Evolutionary conservation across 53 echinoderm and acorn worm genomes (phyloP).

Genomic region (Mesocentrotus franciscanus): DNA sequence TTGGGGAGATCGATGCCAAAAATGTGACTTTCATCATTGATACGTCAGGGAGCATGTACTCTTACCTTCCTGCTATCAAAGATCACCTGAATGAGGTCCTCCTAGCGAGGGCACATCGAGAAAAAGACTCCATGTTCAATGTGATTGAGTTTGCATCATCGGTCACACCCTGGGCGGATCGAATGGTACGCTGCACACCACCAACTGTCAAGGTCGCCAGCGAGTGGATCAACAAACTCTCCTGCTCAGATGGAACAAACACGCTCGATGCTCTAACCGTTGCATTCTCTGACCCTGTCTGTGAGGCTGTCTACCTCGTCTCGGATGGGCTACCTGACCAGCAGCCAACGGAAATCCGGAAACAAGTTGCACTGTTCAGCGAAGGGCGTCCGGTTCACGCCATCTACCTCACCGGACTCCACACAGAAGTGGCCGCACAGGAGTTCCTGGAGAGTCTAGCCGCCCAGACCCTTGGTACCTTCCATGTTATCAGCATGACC

Average conservation of each 20-base stretch:
- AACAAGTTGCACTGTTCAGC: constrained; percentile 75
- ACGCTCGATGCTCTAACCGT: constrained; percentile 87
- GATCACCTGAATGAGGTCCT: constrained; percentile 88
- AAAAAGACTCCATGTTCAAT: constrained; percentile 89
- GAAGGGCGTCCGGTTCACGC: constrained; percentile 84
- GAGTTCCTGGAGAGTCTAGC: constrained; percentile 90
- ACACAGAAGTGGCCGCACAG: constrained; percentile 78
- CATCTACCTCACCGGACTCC: constrained; percentile 76
- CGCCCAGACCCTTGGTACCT: constrained; percentile 85
- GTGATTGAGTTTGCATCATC: constrained; percentile 84
- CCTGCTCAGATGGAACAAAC: constrained; percentile 87
- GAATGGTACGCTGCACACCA: constrained; percentile 93
- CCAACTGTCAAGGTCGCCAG: constrained; percentile 89
- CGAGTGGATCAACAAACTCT: constrained; percentile 89
- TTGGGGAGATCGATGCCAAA: constrained; percentile 90
- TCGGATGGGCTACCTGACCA: constrained; percentile 98
- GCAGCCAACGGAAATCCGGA: constrained; percentile 77
- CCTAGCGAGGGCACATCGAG: constrained; percentile 76
- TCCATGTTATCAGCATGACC: constrained; percentile 88
- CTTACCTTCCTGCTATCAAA: constrained; percentile 82
- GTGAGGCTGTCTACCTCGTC: constrained; percentile 88
- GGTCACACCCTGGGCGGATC: constrained; percentile 95
- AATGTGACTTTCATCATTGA: constrained; percentile 92
- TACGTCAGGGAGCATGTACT: constrained; percentile 93
- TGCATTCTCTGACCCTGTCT: constrained; percentile 80